Conservation (phyloP, 2,888 invertebrate genomes). For the Hirtodrosophila cameraria region DNA sequence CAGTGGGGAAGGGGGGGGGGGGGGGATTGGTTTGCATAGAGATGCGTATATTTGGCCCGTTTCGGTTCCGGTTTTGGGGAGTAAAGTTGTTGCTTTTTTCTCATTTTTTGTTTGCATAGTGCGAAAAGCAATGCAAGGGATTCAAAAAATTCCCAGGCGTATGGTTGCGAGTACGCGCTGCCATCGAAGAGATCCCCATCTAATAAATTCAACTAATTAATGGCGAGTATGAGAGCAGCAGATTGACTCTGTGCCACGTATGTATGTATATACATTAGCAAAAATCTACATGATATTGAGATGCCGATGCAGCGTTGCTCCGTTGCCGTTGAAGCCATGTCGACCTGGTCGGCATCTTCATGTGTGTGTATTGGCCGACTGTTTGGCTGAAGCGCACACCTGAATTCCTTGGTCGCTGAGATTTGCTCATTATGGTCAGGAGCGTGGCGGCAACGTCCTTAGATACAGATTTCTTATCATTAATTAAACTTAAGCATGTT, state of each 20-base stretch:
- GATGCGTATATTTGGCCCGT: slow-evolving; percentile 43
- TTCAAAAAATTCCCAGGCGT: slow-evolving; percentile 79
- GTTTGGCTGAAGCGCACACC: slow-evolving; percentile 47
- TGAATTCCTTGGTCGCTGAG: slow-evolving; percentile 54
- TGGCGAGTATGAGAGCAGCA: slow-evolving; percentile 81
- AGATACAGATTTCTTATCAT: slow-evolving; percentile 84
- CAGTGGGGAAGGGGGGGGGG: not conserved
- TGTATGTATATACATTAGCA: slow-evolving; percentile 72
- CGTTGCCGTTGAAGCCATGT: slow-evolving; percentile 2
- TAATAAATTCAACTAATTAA: slow-evolving; percentile 84
- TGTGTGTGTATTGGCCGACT: not conserved
- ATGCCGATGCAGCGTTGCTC: slow-evolving; percentile 67
- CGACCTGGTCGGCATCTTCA: not conserved
- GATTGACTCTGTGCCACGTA: slow-evolving; percentile 58
- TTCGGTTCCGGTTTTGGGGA: slow-evolving; percentile 55
- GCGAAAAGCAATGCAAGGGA: slow-evolving; percentile 77
- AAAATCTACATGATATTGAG: slow-evolving; percentile 81
- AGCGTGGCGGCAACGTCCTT: slow-evolving; percentile 72
- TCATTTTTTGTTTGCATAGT: slow-evolving; percentile 50
- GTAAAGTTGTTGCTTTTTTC: not conserved
- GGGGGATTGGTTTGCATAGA: not conserved
- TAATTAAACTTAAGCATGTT: slow-evolving; percentile 84
- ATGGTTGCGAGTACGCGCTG: slow-evolving; percentile 45
- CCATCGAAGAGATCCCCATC: slow-evolving; percentile 80
- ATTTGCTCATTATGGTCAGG: slow-evolving; percentile 59